phyloP scores from a whole-genome alignment of 2,888 invertebrate genomes.

The Orthonevra nobilis region DNA sequence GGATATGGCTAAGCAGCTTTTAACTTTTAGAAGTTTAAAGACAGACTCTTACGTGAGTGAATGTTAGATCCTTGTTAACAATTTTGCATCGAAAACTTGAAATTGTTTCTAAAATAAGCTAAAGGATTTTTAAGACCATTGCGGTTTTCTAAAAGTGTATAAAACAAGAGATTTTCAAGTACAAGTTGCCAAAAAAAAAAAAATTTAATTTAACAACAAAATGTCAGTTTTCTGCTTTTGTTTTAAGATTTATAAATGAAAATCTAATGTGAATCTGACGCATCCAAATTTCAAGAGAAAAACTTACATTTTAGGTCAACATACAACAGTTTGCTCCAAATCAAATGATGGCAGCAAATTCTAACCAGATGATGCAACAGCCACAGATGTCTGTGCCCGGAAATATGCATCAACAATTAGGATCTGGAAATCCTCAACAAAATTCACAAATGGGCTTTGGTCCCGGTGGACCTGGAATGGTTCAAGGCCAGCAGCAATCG shows the following conservation, averaged over 20 bases:
- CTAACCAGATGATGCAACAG: conserved; percentile 77
- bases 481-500: conserved; percentile 79
- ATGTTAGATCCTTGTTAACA: too few species aligned
- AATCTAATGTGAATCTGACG: background rate
- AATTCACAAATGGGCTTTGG: conserved; percentile 78
- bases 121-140: too few species aligned
- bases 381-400: conserved; percentile 77
- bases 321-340: conserved; percentile 79
- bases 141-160: too few species aligned
- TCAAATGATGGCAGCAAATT: conserved; percentile 78
- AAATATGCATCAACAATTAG: conserved; percentile 77
- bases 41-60: too few species aligned
- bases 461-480: conserved; percentile 78
- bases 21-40: too few species aligned
- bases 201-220: background rate
- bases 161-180: too few species aligned
- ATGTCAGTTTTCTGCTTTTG: background rate
- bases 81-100: too few species aligned
- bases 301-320: conserved; percentile 27
- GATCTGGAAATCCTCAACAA: conserved; percentile 76
- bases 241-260: too few species aligned
- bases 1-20: too few species aligned
- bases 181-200: too few species aligned
- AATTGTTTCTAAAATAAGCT: too few species aligned
- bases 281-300: background rate